Evolutionary conservation across 2,888 invertebrate genomes (phyloP).

Genomic region (Athetis lepigone): DNA sequence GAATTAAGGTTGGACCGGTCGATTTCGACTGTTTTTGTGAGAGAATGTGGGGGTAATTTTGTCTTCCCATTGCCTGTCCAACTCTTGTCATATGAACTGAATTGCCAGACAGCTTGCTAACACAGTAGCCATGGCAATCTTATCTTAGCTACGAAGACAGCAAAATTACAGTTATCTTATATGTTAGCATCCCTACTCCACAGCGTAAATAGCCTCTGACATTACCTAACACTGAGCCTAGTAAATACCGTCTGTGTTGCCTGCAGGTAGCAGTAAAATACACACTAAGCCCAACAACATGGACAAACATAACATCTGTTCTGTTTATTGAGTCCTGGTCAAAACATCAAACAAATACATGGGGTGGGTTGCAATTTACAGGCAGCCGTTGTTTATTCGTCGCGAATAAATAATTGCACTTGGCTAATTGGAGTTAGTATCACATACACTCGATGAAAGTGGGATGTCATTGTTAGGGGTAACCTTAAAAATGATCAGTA

Average conservation of each 20-base stretch:
- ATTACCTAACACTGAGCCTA: background rate
- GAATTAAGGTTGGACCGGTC: too few relatives aligned
- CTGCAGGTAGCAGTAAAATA: background rate
- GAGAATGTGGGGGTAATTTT: too few relatives aligned
- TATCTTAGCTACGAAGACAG: too few relatives aligned
- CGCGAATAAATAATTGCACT: conserved; percentile 16
- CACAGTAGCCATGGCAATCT: too few relatives aligned
- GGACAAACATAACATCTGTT: conserved; percentile 29
- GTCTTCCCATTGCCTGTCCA: too few relatives aligned
- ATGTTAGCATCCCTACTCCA: background rate
- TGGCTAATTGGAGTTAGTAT: background rate
- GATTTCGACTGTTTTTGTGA: too few relatives aligned
- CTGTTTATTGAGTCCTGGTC: conserved; percentile 26
- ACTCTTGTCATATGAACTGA: too few relatives aligned
- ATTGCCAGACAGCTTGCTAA: too few relatives aligned
- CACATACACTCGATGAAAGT: too few relatives aligned
- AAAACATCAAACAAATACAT: conserved; percentile 38
- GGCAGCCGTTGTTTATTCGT: conserved; percentile 25
- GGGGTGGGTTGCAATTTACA: conserved; percentile 15
- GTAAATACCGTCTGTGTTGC: background rate
- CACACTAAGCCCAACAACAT: conserved; percentile 14
- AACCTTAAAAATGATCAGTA: too few relatives aligned
- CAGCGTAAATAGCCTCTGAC: background rate
- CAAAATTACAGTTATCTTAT: too few relatives aligned
- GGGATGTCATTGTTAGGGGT: too few relatives aligned